Evolutionary conservation across 92 coral and sea anemone species (phyloP), one percentile per base, ranked within the genome.

Genomic region (Pocillopora grandis): DNA sequence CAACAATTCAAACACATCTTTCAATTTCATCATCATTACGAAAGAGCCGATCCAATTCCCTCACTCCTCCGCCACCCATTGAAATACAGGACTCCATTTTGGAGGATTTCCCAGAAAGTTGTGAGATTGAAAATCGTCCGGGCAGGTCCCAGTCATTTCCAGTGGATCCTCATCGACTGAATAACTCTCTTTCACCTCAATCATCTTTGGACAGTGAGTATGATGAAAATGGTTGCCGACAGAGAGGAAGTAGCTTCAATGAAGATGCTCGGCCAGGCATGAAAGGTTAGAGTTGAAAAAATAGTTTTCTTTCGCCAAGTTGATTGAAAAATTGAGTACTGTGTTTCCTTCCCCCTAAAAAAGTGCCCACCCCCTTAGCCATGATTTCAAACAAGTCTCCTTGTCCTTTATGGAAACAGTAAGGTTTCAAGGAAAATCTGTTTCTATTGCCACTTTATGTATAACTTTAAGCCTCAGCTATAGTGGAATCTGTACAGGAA

Each of bases 91-190:
- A 94, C 72, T 94, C 98, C n/a, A 85, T 89, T 70, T 67, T 92
- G 68, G 94, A 89, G 77, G 98, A 92, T 68, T 86, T 84, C 68
- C 71, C 58, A 58, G 94, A 87, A 66, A 96, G 89, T 7, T 68
- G 79, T 68, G 85, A 85, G 18, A 86, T 97, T 76, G 95, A 94
- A 75, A 97, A 66, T 60, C 98, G 99, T 70, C 96, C 98, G 86
- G 99, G 98, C 93, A 89, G 99, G 93, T 97, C 99, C 95, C 94
- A 93, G 88, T 97, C 99, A 12, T 97, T 94, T 88, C 99, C 99
- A 33, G 99, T 89, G 70, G 99, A 97, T 86, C 99, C 99, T 36
- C 98, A 97, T 80, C 85, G 89, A 33, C 66, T 94, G 35, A 90
- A 89, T 76, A 93, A 93, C 76, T 98, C 90, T 23, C 87, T 97